A percentile compares a stretch with the other conserved stretches of the same genome.
Evolutionary conservation across 2,113 vertebrate species (phyloP).

Genomic region (Uria lomvia): DNA sequence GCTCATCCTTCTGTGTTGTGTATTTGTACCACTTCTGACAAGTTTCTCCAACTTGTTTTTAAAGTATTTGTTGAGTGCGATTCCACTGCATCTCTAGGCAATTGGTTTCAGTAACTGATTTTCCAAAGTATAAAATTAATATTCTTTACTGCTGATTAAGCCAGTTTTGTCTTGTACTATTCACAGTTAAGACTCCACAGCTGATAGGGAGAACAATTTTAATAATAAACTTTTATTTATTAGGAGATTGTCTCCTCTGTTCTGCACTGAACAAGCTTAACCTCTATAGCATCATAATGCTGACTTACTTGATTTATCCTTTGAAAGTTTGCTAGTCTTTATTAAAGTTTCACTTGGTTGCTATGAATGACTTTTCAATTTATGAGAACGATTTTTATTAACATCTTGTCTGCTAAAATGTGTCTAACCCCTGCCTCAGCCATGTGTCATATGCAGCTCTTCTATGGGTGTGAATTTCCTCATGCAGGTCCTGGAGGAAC

Average conservation of each 20-base stretch:
- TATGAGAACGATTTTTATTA: neutral
- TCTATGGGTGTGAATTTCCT: neutral
- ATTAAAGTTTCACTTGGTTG: neutral
- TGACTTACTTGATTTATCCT: neutral
- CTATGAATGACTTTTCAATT: neutral
- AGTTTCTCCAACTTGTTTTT: neutral
- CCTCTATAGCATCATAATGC: neutral
- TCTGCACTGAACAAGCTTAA: neutral
- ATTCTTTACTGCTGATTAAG: neutral
- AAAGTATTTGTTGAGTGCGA: neutral
- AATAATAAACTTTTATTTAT: neutral
- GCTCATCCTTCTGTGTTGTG: neutral
- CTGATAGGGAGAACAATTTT: neutral
- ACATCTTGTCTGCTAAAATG: neutral
- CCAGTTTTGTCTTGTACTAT: neutral
- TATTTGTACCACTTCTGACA: neutral
- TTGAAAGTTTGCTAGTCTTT: neutral
- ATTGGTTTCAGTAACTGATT: neutral
- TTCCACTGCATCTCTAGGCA: neutral
- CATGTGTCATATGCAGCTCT: accelerated
- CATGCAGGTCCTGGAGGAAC: neutral
- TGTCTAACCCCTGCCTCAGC: neutral
- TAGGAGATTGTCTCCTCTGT: neutral
- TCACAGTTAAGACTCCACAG: neutral
- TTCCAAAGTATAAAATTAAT: neutral